Base-by-base conservation (phyloP, 2,797 vertebrate species). In the Pteronotus mesoamericanus region DNA sequence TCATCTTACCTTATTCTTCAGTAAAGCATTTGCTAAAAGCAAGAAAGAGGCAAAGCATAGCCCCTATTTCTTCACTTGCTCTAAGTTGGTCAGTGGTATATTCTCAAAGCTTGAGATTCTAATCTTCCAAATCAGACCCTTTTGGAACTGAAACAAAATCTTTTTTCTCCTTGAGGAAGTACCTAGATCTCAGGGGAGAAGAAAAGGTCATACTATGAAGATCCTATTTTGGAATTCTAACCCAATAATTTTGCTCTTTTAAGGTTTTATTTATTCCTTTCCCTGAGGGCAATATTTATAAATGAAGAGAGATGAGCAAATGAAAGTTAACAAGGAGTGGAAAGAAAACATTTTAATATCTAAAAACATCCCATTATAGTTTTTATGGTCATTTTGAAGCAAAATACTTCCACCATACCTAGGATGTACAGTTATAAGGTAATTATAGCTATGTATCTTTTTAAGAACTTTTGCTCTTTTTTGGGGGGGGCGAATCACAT, bases 141-240 rank as follows among this genome's bases (percentile, higher is more conserved):
- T 82, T 79, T 37, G 9, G 61, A 75, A 92, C 15, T n/a, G 37
- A 64, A 94, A 53, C 24, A 93, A 69, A 90, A 57, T 39, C 32
- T 16, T 71, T 57, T 72, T 87, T 51, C 18, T 84, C 53, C 26
- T 83, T 61, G 9, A 85, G 12, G 66, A 42, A 89, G 19, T 29
- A 29, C 74, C 24, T 94, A 61, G 26, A 59, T 39, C 64, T 91
- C 80, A 16, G 39, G 24, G 24, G 34, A 5, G 29, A 9, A 9
- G 55, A 11, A 82, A 26, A 12, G 59, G 0, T 22, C 12, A 44
- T 89, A 19, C 34, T 53, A 57, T 61, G 14, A 91, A 94, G 68
- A 89, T 91, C 11, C 64, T 89, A 9, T 80, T 95, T 95, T 85
- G 61, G 22, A 78, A 86, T 94, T 69, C 42, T 78, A 83, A 85